Evolutionary conservation across 2,797 vertebrate genomes (phyloP).

Genomic region (Gobio occitaniae): DNA sequence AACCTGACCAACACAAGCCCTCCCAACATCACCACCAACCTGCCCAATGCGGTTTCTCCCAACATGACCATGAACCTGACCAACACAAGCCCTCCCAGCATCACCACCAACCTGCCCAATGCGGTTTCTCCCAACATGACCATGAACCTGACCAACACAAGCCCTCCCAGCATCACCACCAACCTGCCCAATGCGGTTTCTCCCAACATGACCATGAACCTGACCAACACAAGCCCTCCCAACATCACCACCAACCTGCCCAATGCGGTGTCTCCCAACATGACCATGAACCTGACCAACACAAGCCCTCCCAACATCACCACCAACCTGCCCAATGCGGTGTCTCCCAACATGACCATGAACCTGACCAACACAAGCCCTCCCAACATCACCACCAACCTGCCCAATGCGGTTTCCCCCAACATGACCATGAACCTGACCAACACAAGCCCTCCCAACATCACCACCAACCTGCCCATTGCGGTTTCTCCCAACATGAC

Average conservation of each 20-base stretch:
- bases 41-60: neutral
- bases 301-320: neutral
- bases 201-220: neutral
- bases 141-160: neutral
- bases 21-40: neutral
- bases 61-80: neutral
- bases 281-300: neutral
- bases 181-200: neutral
- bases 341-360: neutral
- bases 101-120: neutral
- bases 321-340: accelerated
- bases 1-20: neutral
- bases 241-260: neutral
- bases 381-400: neutral
- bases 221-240: accelerated
- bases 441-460: accelerated
- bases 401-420: accelerated
- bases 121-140: neutral
- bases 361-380: accelerated
- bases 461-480: neutral
- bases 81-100: neutral
- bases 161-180: neutral
- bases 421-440: neutral
- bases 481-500: neutral
- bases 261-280: neutral